Evolutionary conservation across 2,888 invertebrate genomes (phyloP).

Genomic region (Rotaria magnacalcarata): DNA sequence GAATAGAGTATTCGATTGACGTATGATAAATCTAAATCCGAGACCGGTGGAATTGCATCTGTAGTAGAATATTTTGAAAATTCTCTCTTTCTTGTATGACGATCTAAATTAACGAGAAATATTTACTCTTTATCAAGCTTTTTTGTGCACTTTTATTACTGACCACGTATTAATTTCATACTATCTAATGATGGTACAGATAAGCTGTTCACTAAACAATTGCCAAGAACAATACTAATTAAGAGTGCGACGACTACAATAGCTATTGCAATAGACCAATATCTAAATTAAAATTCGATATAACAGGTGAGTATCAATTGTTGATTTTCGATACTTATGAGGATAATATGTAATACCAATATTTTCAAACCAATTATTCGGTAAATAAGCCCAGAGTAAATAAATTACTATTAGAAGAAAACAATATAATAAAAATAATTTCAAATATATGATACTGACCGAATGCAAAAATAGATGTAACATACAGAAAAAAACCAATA

Average conservation of each 20-base stretch:
- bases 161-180: background rate
- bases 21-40: background rate
- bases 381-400: conserved; percentile 25
- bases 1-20: conserved; percentile 28
- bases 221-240: background rate
- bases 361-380: conserved; percentile 25
- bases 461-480: background rate
- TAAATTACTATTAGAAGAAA: background rate
- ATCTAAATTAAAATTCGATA: background rate
- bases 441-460: background rate
- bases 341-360: conserved; percentile 34
- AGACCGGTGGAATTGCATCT: conserved; percentile 8
- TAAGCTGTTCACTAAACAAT: background rate
- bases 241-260: background rate
- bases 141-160: background rate
- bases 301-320: no score
- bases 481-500: conserved; percentile 25
- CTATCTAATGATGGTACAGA: conserved; percentile 15
- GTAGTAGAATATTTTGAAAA: no score
- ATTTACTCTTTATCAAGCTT: background rate
- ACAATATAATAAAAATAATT: background rate
- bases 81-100: background rate
- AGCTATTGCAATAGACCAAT: conserved; percentile 23
- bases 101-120: background rate
- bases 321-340: background rate